Conservation (phyloP, 2,113 vertebrate genomes). For the Candoia aspera region DNA sequence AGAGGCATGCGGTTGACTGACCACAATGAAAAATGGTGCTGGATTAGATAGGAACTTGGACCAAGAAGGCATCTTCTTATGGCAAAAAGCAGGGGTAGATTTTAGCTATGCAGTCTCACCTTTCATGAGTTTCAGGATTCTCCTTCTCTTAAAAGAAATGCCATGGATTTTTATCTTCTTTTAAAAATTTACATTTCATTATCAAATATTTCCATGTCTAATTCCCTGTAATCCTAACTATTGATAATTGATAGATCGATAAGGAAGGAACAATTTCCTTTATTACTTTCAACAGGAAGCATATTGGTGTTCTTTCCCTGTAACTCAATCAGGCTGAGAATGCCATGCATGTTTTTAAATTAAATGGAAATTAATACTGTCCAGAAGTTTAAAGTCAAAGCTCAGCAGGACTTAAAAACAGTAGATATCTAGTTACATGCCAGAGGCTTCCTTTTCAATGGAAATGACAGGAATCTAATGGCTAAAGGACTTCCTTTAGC, state of each 20-base stretch:
- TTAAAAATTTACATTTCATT: constrained; percentile 21
- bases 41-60: not conserved
- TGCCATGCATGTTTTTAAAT: constrained; percentile 61
- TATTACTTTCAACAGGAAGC: constrained; percentile 77
- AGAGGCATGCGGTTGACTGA: not conserved
- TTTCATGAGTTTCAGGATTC: not conserved
- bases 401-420: constrained; percentile 64
- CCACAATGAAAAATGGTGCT: not conserved
- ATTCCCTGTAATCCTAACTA: constrained; percentile 58
- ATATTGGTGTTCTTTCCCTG: constrained; percentile 65
- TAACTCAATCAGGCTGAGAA: constrained; percentile 69
- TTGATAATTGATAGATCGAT: constrained; percentile 75
- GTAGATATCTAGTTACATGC: constrained; percentile 69
- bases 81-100: not conserved
- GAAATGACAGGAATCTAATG: constrained; percentile 62
- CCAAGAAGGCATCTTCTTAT: not conserved
- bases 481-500: constrained; percentile 58
- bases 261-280: constrained; percentile 78
- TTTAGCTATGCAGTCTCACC: not conserved
- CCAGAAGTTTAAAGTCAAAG: constrained; percentile 69
- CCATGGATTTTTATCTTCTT: not conserved
- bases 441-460: constrained; percentile 66
- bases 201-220: constrained; percentile 56
- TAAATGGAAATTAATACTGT: constrained; percentile 73
- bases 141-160: constrained; percentile 30